A percentile compares a stretch with the other conserved stretches of the same genome.
Evolutionary conservation across 2,888 invertebrate species (phyloP).

Genomic region (Buathra laborator): DNA sequence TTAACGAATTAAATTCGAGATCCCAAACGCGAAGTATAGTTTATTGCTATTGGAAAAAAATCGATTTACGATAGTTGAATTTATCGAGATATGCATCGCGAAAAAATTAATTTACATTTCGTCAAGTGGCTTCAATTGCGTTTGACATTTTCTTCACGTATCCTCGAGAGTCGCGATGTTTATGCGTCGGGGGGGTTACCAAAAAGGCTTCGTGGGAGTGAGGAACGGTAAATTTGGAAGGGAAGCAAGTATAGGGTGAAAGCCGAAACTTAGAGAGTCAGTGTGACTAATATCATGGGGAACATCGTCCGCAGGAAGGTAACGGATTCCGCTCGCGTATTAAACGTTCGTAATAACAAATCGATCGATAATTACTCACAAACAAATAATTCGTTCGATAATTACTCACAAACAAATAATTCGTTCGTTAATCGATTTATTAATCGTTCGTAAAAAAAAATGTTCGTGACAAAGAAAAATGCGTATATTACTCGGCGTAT

Average conservation of each 20-base stretch:
- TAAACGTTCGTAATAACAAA: neutral
- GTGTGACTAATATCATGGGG: constrained; percentile 76
- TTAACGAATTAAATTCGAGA: no score
- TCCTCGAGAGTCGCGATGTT: constrained; percentile 2
- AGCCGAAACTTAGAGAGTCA: constrained; percentile 56
- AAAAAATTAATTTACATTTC: neutral
- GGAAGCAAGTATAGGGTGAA: constrained; percentile 48
- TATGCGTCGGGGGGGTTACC: constrained; percentile 22
- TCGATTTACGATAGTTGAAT: neutral
- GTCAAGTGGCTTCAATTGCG: neutral
- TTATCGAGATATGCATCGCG: neutral
- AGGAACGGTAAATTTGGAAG: constrained; percentile 66
- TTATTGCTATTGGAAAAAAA: neutral
- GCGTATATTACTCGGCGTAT: constrained; percentile 52
- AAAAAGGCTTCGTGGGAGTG: constrained; percentile 71
- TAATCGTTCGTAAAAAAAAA: neutral
- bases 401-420: neutral
- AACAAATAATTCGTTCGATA: neutral
- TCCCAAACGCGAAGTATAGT: no score
- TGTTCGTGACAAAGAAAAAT: neutral
- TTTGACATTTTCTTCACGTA: neutral
- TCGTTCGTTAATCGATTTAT: neutral
- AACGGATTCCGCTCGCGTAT: constrained; percentile 45
- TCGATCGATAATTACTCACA: neutral
- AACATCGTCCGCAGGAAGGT: constrained; percentile 76